Evolutionary conservation across 2,888 invertebrate genomes (phyloP).

Genomic region (Drosophila mayaguana): DNA sequence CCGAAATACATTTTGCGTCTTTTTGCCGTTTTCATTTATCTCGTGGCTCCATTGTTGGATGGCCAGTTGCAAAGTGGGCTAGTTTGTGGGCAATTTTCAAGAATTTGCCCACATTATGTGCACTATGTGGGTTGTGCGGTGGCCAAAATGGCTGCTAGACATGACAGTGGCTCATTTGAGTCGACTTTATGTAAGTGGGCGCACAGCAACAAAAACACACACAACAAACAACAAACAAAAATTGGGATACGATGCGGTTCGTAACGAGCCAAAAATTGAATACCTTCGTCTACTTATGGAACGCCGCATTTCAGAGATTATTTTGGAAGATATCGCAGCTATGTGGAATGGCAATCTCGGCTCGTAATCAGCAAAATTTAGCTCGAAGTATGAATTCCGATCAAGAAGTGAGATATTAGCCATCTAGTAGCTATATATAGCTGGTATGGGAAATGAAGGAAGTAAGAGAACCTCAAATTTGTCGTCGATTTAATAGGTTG

Average conservation of each 20-base stretch:
- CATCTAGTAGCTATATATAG: not conserved
- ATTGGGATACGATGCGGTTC: constrained; percentile 16
- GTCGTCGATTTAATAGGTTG: too few relatives aligned
- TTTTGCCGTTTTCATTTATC: constrained; percentile 6
- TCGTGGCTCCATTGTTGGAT: constrained; percentile 30
- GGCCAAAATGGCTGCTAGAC: constrained; percentile 62
- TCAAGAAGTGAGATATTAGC: too few relatives aligned
- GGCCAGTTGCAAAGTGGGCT: constrained; percentile 58
- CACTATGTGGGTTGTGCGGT: constrained; percentile 40
- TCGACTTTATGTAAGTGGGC: constrained; percentile 39
- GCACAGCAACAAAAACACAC: constrained; percentile 7
- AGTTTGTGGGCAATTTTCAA: constrained; percentile 73
- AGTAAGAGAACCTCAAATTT: too few relatives aligned
- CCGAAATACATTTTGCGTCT: constrained; percentile 26
- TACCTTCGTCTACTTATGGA: constrained; percentile 3
- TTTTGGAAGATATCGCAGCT: not conserved
- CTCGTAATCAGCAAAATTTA: not conserved
- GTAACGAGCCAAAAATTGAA: constrained; percentile 23
- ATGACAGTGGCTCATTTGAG: constrained; percentile 70
- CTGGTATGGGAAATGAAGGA: too few relatives aligned
- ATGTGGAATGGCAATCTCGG: not conserved
- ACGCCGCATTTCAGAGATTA: not conserved
- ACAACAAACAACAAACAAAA: not conserved
- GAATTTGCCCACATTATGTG: constrained; percentile 65
- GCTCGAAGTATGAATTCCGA: too few relatives aligned